These are phyloP conservation scores for Phoenicopterus ruber DNA, from an alignment of 2,113 vertebrate genomes.

Conservation along the genomic window DNA sequence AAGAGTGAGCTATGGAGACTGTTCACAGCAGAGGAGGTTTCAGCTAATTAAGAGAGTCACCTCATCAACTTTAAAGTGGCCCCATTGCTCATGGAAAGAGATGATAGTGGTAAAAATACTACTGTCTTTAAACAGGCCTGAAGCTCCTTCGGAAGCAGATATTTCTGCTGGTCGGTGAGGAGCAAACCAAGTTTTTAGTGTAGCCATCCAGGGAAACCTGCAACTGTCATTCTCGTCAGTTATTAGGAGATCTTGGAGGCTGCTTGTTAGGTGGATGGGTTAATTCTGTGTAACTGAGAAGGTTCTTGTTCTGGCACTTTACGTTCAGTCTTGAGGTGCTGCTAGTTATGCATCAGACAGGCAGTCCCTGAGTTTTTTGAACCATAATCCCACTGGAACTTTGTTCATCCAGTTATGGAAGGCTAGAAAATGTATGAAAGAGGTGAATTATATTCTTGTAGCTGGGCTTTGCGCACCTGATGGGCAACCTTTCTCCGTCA, in stretches of 20 bases:
- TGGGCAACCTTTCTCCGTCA: not conserved
- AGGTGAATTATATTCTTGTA: not conserved
- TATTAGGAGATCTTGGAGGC: not conserved
- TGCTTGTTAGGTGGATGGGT: not conserved
- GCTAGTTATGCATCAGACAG: not conserved
- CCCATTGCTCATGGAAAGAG: not conserved
- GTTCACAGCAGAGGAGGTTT: not conserved
- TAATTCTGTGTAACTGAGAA: not conserved
- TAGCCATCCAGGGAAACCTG: not conserved
- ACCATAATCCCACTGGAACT: not conserved
- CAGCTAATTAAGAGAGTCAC: not conserved
- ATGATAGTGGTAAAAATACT: not conserved
- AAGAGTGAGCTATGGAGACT: not conserved
- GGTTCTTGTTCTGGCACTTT: not conserved
- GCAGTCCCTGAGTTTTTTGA: not conserved
- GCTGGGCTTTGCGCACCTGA: not conserved
- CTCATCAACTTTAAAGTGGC: not conserved
- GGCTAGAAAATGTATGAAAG: not conserved
- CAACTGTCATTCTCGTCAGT: not conserved
- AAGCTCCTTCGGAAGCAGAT: not conserved
- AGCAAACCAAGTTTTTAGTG: not conserved
- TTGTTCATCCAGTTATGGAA: not conserved
- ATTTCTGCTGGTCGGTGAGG: not conserved
- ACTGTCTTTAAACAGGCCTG: not conserved
- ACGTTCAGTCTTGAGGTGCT: not conserved